Conservation (phyloP, 2,797 vertebrate species). For the Mycteria americana region DNA sequence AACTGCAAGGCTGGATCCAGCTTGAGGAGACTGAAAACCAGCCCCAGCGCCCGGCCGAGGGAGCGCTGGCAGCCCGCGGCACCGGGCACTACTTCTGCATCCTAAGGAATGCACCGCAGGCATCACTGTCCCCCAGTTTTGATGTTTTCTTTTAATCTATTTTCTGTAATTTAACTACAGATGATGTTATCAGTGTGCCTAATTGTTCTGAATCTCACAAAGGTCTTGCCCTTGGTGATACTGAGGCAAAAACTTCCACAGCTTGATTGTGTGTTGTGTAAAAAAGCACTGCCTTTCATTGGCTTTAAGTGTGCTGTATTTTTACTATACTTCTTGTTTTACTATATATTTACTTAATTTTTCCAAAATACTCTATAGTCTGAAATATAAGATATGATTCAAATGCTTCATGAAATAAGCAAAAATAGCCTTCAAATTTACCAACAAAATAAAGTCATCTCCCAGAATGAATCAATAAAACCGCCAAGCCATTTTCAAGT, state of each 20-base stretch:
- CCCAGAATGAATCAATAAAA: slow-evolving; percentile 60
- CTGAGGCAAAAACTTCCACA: not conserved
- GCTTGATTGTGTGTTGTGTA: not conserved
- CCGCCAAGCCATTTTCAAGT: slow-evolving; percentile 74
- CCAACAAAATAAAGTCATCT: slow-evolving; percentile 18
- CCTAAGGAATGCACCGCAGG: not conserved
- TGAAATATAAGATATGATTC: not conserved
- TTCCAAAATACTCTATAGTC: not conserved
- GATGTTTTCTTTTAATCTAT: not conserved
- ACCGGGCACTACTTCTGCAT: not conserved
- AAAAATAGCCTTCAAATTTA: slow-evolving; percentile 1
- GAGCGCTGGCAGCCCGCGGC: not conserved
- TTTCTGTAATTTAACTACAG: not conserved
- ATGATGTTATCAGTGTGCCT: not conserved
- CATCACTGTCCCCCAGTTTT: not conserved
- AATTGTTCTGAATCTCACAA: not conserved
- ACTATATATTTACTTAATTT: not conserved
- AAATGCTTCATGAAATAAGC: not conserved
- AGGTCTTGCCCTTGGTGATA: not conserved
- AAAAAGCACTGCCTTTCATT: not conserved
- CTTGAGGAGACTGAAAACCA: not conserved
- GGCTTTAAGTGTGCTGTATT: not conserved
- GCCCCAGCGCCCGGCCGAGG: fast-evolving
- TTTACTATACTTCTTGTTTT: not conserved
- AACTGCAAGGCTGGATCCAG: not conserved